These are phyloP conservation scores for Parauchenoglanis punctatus DNA, from an alignment of 2,797 vertebrate genomes.

Conservation along the genomic window DNA sequence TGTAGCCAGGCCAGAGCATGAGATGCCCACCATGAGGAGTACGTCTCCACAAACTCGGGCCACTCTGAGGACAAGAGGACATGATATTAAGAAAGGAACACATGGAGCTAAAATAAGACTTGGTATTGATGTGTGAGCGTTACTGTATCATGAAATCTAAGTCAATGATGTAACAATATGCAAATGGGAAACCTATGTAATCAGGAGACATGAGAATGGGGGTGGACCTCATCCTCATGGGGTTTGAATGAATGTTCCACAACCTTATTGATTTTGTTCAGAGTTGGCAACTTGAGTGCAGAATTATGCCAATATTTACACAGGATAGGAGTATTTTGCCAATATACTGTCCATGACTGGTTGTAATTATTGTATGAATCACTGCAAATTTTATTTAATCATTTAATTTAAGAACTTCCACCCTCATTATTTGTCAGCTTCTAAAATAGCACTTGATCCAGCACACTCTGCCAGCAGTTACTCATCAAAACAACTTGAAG, in stretches of 20 bases:
- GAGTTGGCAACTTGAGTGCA: background rate
- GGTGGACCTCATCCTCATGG: background rate
- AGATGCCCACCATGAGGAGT: slow-evolving; percentile 95
- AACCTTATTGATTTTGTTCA: background rate
- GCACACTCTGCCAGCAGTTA: background rate
- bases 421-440: background rate
- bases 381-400: background rate
- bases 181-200: too few species aligned
- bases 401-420: background rate
- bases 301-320: background rate
- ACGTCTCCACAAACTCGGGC: slow-evolving; percentile 94
- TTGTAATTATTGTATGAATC: background rate
- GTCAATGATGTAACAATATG: background rate
- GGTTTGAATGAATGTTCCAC: background rate
- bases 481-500: background rate
- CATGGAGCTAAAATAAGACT: background rate
- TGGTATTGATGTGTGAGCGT: background rate
- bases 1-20: slow-evolving; percentile 91
- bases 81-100: background rate
- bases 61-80: slow-evolving; percentile 78
- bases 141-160: background rate
- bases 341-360: background rate
- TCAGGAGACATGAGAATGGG: background rate
- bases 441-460: slow-evolving; percentile 9
- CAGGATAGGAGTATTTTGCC: background rate